Base-by-base conservation (phyloP, 2,797 vertebrate species). In the Natrix natrix region DNA sequence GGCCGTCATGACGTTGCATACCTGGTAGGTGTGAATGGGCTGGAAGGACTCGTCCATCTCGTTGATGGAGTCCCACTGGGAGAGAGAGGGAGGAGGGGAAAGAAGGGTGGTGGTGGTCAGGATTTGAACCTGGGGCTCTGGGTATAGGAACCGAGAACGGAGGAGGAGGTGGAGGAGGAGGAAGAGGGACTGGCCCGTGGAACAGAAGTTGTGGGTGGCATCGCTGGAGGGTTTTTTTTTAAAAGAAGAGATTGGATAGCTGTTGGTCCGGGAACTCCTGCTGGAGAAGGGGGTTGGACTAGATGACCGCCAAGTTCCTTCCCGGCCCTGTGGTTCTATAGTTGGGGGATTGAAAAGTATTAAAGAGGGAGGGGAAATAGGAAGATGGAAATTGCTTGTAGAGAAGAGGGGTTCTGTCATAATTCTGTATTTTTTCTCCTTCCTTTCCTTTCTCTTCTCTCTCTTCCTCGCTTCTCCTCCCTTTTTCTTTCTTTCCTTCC, bases 1-100 rank as follows among this genome's bases (percentile, higher is more conserved):
- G 92, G 99, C 98, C 91, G 98, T 99, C 99, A 99, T 99, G 96
- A 99, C 99, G 0, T 99, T 99, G 95, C 99, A 99, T 22, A 99
- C 99, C 97, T 99, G 99, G 97, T 99, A 99, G 0, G 99, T 99
- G 97, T 99, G 99, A 96, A 99, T 99, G 48, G 99, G 99, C 93
- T 94, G 98, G 98, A 99, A 99, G 95, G 98, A 99, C 94, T 99
- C 99, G 0, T 99, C 99, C 98, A 99, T 99, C 97, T 99, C 99
- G n/a, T 98, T 99, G 98, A 99, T 99, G 0, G 99, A 99, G 91
- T 99, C 99, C 99, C 99, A 99, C 99, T 99, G 97, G 56, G 0
- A 13, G 60, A 24, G 60, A 61, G 1, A 96, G 96, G 59, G 24
- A 59, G 20, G 6, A 87, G 0, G 22, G 52, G 32, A 94, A 66